Conservation (phyloP, 2,797 vertebrate genomes). For the Melanotaenia parkinsoni region DNA sequence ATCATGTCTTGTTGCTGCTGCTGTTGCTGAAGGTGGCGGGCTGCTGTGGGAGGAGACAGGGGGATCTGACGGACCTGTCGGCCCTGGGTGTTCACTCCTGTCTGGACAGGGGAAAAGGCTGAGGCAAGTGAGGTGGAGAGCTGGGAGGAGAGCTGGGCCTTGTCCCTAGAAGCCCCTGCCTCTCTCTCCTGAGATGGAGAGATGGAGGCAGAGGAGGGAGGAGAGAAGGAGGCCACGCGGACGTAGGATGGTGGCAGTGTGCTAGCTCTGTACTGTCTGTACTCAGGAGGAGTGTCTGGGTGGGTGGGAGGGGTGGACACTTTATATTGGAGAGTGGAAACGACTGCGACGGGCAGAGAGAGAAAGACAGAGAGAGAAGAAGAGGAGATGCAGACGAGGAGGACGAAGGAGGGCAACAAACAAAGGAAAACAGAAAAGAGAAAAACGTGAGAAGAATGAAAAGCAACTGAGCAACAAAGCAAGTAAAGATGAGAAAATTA, state of each 20-base stretch:
- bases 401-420: constrained; percentile 74
- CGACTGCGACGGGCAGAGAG: constrained; percentile 82
- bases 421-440: constrained; percentile 83
- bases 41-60: constrained; percentile 82
- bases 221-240: constrained; percentile 81
- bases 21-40: constrained; percentile 71
- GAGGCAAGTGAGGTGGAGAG: constrained; percentile 84
- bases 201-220: constrained; percentile 73
- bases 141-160: constrained; percentile 83
- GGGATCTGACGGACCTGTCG: constrained; percentile 86
- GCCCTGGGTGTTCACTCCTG: constrained; percentile 72
- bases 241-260: constrained; percentile 83
- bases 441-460: constrained; percentile 83
- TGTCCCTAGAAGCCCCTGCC: constrained; percentile 75
- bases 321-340: constrained; percentile 90
- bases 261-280: constrained; percentile 83
- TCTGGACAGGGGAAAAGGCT: constrained; percentile 86
- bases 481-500: constrained; percentile 81
- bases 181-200: constrained; percentile 80
- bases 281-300: constrained; percentile 85
- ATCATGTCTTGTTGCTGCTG: constrained; percentile 70
- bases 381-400: constrained; percentile 61
- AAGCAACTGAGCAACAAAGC: constrained; percentile 80
- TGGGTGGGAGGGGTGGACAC: constrained; percentile 82
- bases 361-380: constrained; percentile 63